Percentiles rank a stretch among this genome's conserved stretches.
phyloP scores from a whole-genome alignment of 2,797 vertebrate genomes.

The Parambassis ranga region DNA sequence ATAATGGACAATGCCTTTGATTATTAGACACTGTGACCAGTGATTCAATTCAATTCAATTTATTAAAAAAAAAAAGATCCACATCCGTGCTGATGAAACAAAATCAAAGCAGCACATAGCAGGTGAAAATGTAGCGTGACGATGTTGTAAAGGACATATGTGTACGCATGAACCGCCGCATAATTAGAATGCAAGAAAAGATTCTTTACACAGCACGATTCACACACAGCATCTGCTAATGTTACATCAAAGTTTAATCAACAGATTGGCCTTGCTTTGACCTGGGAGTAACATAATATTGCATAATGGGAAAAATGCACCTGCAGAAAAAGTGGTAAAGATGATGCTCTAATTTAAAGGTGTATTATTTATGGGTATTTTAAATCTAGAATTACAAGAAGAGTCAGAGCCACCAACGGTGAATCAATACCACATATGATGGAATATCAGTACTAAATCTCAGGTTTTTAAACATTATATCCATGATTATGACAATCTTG shows the following conservation, averaged over 20 bases:
- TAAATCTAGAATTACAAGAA: too few relatives aligned
- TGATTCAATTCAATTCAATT: slow-evolving; percentile 26
- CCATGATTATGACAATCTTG: too few relatives aligned
- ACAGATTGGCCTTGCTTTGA: neutral
- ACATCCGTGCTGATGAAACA: neutral
- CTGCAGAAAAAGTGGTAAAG: neutral
- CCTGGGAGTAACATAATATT: neutral
- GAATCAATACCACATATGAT: too few relatives aligned
- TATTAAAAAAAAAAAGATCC: slow-evolving; percentile 15
- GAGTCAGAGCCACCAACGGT: too few relatives aligned
- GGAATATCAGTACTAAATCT: too few relatives aligned
- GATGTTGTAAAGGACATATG: neutral
- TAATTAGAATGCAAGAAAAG: neutral
- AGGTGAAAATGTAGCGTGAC: neutral
- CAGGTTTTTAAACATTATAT: too few relatives aligned
- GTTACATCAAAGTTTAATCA: slow-evolving; percentile 11
- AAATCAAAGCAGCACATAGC: slow-evolving; percentile 18
- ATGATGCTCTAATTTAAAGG: too few relatives aligned
- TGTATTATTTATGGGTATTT: too few relatives aligned
- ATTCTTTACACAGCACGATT: neutral
- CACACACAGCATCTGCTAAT: neutral
- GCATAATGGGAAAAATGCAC: neutral
- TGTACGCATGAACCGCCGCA: neutral
- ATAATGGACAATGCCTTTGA: slow-evolving; percentile 23
- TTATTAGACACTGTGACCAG: slow-evolving; percentile 7